phyloP scores from a whole-genome alignment of 2,797 vertebrate species.

The Trachurus trachurus region DNA sequence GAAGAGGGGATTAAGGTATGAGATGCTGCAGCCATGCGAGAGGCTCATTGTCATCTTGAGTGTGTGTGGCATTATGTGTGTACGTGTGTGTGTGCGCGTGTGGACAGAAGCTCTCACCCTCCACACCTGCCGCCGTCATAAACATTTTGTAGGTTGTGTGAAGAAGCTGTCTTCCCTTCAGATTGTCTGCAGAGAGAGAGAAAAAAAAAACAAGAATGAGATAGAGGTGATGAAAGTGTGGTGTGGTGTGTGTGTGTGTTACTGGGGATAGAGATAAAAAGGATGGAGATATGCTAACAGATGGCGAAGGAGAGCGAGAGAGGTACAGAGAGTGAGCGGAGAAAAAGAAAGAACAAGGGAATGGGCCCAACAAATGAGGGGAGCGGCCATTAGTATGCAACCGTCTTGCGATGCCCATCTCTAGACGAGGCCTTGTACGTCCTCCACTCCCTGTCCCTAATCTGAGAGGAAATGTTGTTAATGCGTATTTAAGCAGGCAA shows the following conservation, averaged over 20 bases:
- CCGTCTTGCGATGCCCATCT: constrained; percentile 45
- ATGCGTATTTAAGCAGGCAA: constrained; percentile 66
- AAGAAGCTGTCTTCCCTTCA: constrained; percentile 94
- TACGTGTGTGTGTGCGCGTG: constrained; percentile 30
- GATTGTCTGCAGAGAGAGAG: constrained; percentile 79
- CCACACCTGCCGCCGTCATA: constrained; percentile 93
- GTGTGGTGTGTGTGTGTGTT: constrained; percentile 32
- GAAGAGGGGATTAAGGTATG: constrained; percentile 73
- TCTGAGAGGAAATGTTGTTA: constrained; percentile 61
- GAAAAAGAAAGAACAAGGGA: constrained; percentile 50
- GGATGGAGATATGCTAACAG: constrained; percentile 73
- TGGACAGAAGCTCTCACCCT: constrained; percentile 86
- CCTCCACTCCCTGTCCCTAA: constrained; percentile 38
- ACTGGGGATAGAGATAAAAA: constrained; percentile 64
- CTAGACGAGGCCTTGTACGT: constrained; percentile 47
- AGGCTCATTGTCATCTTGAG: constrained; percentile 53
- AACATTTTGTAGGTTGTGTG: constrained; percentile 98
- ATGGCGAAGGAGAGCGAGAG: constrained; percentile 66
- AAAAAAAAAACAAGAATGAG: constrained; percentile 49
- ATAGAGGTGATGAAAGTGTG: constrained; percentile 49
- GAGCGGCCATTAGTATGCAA: constrained; percentile 65
- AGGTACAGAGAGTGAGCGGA: constrained; percentile 41
- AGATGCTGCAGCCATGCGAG: constrained; percentile 57
- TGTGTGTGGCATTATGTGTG: constrained; percentile 12
- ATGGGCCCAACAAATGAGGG: constrained; percentile 45